Evolutionary conservation across 30 jellyfish, hydroid and myxozoan species (phyloP).

Genomic region (Pseudorhiza aurosa): DNA sequence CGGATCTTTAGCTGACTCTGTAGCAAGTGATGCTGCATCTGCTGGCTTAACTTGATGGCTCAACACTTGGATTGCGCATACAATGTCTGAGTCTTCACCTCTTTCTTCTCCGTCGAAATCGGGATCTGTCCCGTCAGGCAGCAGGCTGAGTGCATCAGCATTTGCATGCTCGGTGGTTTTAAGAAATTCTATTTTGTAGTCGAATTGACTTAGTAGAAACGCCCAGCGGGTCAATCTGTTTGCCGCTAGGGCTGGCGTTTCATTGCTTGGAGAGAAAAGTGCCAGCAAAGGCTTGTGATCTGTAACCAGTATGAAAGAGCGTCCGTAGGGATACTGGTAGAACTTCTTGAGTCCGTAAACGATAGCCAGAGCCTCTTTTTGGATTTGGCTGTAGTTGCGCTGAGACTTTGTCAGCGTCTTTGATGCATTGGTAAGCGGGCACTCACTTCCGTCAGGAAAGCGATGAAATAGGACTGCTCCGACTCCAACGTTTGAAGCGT

Average conservation of each 20-base stretch:
- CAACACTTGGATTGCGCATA: not conserved
- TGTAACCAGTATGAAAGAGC: conserved; percentile 13
- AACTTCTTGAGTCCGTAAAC: conserved; percentile 76
- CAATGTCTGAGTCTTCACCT: not conserved
- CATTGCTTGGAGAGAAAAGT: too few relatives aligned
- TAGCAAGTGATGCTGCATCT: conserved; percentile 12
- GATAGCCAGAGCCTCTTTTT: conserved; percentile 80
- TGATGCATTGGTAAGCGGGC: conserved; percentile 8
- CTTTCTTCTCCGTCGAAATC: conserved; percentile 6
- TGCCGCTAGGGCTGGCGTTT: conserved; percentile 79
- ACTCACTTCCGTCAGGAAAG: conserved; percentile 57
- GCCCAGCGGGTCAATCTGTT: conserved; percentile 72
- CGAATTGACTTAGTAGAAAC: conserved; percentile 12
- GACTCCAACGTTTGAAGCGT: conserved; percentile 82
- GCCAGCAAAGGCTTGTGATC: conserved; percentile 32
- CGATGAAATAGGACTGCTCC: conserved; percentile 82
- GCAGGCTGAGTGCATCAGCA: conserved; percentile 21
- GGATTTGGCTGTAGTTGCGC: conserved; percentile 61
- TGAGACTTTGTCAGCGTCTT: conserved; percentile 48
- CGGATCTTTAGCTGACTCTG: conserved; percentile 14
- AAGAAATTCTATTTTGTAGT: conserved; percentile 18
- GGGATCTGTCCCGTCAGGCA: not conserved
- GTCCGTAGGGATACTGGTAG: conserved; percentile 76
- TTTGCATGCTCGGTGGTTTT: conserved; percentile 35
- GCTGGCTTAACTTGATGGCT: not conserved